phyloP scores from a whole-genome alignment of 2,888 invertebrate genomes.

The Baronia brevicornis region DNA sequence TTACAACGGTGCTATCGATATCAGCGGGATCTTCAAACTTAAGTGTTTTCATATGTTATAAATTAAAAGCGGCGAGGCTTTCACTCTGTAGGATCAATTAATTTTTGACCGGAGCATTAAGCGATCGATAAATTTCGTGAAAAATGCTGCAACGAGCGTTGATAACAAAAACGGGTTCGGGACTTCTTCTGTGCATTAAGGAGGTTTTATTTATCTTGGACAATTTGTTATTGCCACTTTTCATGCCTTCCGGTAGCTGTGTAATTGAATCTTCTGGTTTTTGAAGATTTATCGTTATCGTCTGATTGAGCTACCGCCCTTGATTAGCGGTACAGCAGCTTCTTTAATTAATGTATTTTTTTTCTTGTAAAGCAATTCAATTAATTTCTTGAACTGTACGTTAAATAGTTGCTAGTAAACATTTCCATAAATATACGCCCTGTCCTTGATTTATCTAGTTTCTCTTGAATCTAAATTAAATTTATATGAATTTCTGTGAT shows the following conservation, averaged over 20 bases:
- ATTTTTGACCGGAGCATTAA: constrained; percentile 62
- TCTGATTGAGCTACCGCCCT: constrained; percentile 63
- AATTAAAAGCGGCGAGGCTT: constrained; percentile 56
- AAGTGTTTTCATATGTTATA: constrained; percentile 55
- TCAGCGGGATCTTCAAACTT: constrained; percentile 24
- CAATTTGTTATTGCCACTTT: constrained; percentile 73
- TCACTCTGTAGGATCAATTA: constrained; percentile 58
- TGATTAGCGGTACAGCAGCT: constrained; percentile 48
- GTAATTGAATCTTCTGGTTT: constrained; percentile 74
- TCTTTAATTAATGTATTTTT: constrained; percentile 34
- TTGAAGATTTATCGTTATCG: constrained; percentile 55
- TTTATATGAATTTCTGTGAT: no score
- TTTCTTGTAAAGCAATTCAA: constrained; percentile 23
- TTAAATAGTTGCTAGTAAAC: no score
- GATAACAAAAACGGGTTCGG: constrained; percentile 52
- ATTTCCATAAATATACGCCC: no score
- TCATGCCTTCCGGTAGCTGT: constrained; percentile 64
- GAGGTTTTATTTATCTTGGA: constrained; percentile 70
- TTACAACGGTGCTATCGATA: constrained; percentile 5
- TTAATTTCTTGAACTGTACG: constrained; percentile 31
- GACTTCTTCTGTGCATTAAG: constrained; percentile 55
- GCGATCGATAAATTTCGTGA: constrained; percentile 59
- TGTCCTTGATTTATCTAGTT: no score
- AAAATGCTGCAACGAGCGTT: constrained; percentile 35
- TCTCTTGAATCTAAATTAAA: no score